Conservation (phyloP, 2,888 invertebrate genomes). For the Cynaeus angustus region DNA sequence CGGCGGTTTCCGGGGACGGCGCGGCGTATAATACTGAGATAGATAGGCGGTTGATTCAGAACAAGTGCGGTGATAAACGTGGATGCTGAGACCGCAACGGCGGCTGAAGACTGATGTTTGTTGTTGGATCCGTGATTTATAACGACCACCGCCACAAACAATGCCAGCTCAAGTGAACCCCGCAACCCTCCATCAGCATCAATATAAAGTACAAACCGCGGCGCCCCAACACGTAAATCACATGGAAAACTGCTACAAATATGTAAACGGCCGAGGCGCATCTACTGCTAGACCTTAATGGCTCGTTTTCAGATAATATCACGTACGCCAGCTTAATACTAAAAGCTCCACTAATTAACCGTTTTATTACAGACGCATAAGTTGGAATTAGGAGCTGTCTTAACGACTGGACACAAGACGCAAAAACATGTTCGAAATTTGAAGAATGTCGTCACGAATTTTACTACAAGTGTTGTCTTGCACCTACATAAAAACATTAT, state of each 20-base stretch:
- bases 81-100: slow-evolving; percentile 68
- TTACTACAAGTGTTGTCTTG: no score
- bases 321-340: slow-evolving; percentile 46
- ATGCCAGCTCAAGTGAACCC: slow-evolving; percentile 58
- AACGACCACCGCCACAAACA: slow-evolving; percentile 67
- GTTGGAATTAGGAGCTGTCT: slow-evolving; percentile 8
- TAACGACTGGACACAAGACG: neutral
- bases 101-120: slow-evolving; percentile 69
- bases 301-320: slow-evolving; percentile 43
- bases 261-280: slow-evolving; percentile 40
- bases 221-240: slow-evolving; percentile 50
- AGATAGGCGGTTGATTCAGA: slow-evolving; percentile 70
- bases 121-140: slow-evolving; percentile 70
- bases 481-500: no score
- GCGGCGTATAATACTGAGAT: slow-evolving; percentile 61
- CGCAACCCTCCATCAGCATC: slow-evolving; percentile 55
- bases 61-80: slow-evolving; percentile 71
- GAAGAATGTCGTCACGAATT: neutral
- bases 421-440: neutral
- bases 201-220: slow-evolving; percentile 56
- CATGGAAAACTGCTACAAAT: slow-evolving; percentile 48
- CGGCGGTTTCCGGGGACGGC: slow-evolving; percentile 43
- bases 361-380: slow-evolving; percentile 33
- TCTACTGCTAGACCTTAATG: slow-evolving; percentile 34
- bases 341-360: slow-evolving; percentile 45